A percentile compares a stretch with the other conserved stretches of the same genome.
Evolutionary conservation across 1,140 invertebrate species (phyloP).

Genomic region (Brachionus manjavacas): DNA sequence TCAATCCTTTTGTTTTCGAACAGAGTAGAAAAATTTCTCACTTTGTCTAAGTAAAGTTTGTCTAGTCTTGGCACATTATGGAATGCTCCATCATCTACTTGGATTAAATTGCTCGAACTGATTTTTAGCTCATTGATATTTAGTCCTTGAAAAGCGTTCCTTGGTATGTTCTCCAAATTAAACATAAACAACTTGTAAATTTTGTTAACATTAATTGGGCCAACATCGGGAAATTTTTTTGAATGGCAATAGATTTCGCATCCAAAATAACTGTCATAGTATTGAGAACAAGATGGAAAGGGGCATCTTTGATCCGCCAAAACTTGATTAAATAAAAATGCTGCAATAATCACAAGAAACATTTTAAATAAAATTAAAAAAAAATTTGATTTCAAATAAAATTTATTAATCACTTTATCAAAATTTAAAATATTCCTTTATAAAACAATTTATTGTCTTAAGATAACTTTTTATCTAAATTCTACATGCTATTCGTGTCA

Average conservation of each 20-base stretch:
- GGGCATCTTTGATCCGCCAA: neutral
- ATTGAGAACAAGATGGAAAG: neutral
- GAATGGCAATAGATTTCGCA: neutral
- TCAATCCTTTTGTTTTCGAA: neutral
- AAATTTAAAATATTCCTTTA: no score
- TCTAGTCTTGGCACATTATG: neutral
- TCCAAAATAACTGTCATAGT: neutral
- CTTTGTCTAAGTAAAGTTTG: neutral
- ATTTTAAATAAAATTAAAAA: neutral
- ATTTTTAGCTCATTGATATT: neutral
- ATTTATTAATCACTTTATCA: neutral
- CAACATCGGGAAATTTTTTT: neutral
- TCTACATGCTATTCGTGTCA: no score
- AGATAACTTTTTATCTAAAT: no score
- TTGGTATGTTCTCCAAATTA: neutral
- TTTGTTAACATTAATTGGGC: neutral
- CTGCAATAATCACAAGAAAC: neutral
- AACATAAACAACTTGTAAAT: neutral
- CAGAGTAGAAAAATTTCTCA: neutral
- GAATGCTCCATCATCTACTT: neutral
- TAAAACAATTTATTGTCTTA: no score
- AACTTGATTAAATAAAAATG: no score
- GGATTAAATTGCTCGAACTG: neutral
- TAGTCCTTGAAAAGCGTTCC: neutral
- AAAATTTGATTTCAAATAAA: neutral